These are phyloP conservation scores for Epinephelus lanceolatus DNA, from an alignment of 2,113 vertebrate species.

Conservation along the genomic window DNA sequence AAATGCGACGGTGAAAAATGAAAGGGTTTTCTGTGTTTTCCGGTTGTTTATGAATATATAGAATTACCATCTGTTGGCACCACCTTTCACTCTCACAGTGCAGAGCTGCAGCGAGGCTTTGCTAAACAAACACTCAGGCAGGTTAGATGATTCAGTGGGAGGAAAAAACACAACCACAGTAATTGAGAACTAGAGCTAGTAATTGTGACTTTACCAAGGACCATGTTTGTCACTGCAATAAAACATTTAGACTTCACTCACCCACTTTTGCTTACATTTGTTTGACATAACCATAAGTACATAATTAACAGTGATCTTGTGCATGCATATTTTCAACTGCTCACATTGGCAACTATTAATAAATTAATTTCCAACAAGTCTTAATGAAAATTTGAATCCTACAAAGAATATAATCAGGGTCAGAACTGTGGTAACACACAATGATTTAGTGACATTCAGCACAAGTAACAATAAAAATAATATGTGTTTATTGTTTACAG, in stretches of 20 bases:
- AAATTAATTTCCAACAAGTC: conserved; percentile 5
- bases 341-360: background rate
- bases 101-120: background rate
- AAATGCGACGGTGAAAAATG: background rate
- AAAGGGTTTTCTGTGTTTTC: background rate
- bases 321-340: background rate
- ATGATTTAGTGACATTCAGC: conserved; percentile 1
- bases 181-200: background rate
- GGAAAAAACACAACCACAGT: background rate
- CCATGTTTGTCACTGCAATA: background rate
- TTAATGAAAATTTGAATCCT: background rate
- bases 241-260: background rate
- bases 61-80: background rate
- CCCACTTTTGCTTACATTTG: background rate
- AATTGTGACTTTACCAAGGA: background rate
- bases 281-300: background rate
- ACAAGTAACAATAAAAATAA: background rate
- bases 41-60: background rate
- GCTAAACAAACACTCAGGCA: conserved; percentile 6
- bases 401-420: background rate
- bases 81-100: background rate
- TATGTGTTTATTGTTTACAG: background rate
- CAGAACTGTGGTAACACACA: background rate
- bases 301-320: background rate
- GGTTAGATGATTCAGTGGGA: background rate